phyloP scores from a whole-genome alignment of 2,113 vertebrate genomes.

The Sylvicapra grimmia region DNA sequence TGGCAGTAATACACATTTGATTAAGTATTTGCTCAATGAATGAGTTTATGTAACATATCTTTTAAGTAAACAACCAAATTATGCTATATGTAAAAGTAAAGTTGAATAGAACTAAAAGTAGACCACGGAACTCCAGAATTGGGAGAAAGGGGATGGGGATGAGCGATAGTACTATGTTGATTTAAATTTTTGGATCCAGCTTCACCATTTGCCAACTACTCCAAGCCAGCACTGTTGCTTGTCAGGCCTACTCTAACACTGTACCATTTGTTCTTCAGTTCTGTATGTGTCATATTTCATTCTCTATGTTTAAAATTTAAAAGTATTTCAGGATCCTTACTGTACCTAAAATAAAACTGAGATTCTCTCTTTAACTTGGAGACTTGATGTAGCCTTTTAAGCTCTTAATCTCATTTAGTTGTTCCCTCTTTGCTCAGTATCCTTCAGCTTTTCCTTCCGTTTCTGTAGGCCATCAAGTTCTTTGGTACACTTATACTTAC shows the following conservation, averaged over 20 bases:
- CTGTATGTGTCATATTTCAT: not conserved
- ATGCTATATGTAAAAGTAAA: not conserved
- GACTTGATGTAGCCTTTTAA: not conserved
- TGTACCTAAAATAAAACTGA: not conserved
- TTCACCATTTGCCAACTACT: not conserved
- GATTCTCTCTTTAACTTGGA: not conserved
- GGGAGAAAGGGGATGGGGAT: not conserved
- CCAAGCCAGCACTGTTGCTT: not conserved
- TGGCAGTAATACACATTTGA: not conserved
- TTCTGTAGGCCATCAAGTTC: not conserved
- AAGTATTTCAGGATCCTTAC: not conserved
- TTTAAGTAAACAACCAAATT: not conserved
- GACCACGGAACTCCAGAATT: not conserved
- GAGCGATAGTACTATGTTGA: not conserved
- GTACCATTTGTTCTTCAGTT: not conserved
- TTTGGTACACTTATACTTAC: not conserved
- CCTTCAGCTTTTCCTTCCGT: not conserved
- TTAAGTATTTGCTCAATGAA: conserved; percentile 6
- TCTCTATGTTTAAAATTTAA: not conserved
- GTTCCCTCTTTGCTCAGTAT: not conserved
- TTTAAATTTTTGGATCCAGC: not conserved
- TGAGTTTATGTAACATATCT: not conserved
- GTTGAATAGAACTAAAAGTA: not conserved
- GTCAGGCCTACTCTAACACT: not conserved
- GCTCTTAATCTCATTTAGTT: not conserved